Percentiles rank a stretch among this genome's conserved stretches.
These are phyloP conservation scores for Turdus rufiventris DNA, from an alignment of 2,113 vertebrate genomes.

Conservation along the genomic window DNA sequence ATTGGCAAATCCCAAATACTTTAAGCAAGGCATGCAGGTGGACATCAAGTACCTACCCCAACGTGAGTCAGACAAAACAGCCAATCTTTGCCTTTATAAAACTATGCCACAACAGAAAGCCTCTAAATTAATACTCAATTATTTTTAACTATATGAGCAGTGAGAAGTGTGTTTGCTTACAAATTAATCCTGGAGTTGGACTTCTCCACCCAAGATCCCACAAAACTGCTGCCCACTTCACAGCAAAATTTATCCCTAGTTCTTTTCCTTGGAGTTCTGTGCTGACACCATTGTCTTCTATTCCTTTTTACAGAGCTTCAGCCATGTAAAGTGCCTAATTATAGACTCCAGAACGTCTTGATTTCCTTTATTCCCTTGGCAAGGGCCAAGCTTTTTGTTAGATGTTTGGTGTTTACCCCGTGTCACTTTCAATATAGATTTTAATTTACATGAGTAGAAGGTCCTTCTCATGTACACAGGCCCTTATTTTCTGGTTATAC, in stretches of 20 bases:
- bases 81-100: background rate
- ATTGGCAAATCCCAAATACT: background rate
- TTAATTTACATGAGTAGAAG: background rate
- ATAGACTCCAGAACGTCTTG: background rate
- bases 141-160: background rate
- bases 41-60: background rate
- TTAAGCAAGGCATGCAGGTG: fast-evolving
- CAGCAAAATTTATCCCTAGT: background rate
- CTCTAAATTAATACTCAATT: background rate
- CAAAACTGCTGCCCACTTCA: background rate
- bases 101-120: background rate
- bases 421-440: conserved; percentile 6
- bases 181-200: background rate
- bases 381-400: background rate
- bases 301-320: background rate
- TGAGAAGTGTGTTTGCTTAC: background rate
- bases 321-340: background rate
- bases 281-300: background rate
- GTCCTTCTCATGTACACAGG: background rate
- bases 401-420: background rate
- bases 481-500: conserved; percentile 26
- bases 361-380: background rate
- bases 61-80: background rate
- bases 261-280: background rate
- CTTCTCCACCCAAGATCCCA: background rate